Conservation (phyloP, 2,888 invertebrate genomes). For the Drosophila paranaensis region DNA sequence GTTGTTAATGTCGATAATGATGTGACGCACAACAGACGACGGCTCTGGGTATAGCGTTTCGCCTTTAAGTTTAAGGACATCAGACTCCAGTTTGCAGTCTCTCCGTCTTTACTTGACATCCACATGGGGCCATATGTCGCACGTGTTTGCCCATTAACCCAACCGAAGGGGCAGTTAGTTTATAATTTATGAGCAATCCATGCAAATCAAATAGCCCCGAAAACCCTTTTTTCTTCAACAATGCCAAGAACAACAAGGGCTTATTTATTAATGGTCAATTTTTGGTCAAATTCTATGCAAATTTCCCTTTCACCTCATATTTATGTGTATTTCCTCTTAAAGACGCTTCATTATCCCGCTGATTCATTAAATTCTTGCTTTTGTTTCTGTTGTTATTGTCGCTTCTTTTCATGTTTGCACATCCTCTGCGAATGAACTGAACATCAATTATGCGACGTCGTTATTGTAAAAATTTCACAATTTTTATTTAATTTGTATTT, state of each 20-base stretch:
- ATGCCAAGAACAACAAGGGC: slow-evolving; percentile 34
- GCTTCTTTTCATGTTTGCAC: background rate
- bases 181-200: slow-evolving; percentile 58
- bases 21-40: slow-evolving; percentile 48
- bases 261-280: slow-evolving; percentile 57
- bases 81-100: slow-evolving; percentile 1
- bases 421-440: background rate
- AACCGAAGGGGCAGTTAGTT: slow-evolving; percentile 32
- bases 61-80: slow-evolving; percentile 26
- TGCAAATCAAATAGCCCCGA: slow-evolving; percentile 52
- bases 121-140: slow-evolving; percentile 41
- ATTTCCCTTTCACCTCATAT: slow-evolving; percentile 34
- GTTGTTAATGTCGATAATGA: slow-evolving; percentile 75
- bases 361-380: slow-evolving; percentile 8
- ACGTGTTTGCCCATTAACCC: slow-evolving; percentile 46
- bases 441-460: slow-evolving; percentile 53
- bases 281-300: slow-evolving; percentile 29
- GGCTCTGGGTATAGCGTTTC: background rate
- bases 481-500: slow-evolving; percentile 68
- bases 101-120: slow-evolving; percentile 56
- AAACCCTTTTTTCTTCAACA: slow-evolving; percentile 1
- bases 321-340: slow-evolving; percentile 30
- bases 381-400: background rate
- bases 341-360: slow-evolving; percentile 9
- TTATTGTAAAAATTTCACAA: slow-evolving; percentile 46